Percentiles rank a stretch among this genome's conserved stretches.
Evolutionary conservation across 2,113 vertebrate genomes (phyloP).

Genomic region (Pteruthius melanotis): DNA sequence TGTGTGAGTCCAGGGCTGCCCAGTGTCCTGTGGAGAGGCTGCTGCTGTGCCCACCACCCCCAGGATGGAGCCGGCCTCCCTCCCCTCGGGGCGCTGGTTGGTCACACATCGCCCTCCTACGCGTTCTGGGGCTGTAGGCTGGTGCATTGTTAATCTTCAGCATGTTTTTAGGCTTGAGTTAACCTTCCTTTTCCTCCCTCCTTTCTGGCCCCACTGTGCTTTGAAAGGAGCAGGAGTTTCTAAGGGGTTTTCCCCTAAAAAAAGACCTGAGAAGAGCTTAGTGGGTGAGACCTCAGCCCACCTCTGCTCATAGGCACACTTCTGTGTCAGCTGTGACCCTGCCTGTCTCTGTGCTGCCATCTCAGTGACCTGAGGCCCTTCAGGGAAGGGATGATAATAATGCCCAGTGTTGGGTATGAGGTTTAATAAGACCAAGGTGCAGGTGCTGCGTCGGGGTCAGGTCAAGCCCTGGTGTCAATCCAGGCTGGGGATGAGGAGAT

Average conservation of each 20-base stretch:
- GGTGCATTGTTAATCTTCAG: background rate
- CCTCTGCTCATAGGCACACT: accelerated
- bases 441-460: background rate
- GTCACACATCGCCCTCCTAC: background rate
- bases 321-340: background rate
- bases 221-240: background rate
- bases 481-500: background rate
- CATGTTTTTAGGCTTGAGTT: background rate
- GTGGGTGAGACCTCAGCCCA: background rate
- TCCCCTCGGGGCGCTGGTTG: background rate
- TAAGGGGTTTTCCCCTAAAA: background rate
- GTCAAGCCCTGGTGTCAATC: background rate
- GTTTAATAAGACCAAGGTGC: background rate
- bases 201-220: background rate
- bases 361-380: background rate
- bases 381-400: background rate
- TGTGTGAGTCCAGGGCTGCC: background rate
- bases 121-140: accelerated
- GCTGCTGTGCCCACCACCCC: background rate
- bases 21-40: background rate
- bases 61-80: background rate
- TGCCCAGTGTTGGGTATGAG: background rate
- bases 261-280: background rate
- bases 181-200: background rate
- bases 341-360: background rate